Evolutionary conservation across 2,797 vertebrate genomes (phyloP), one percentile per base, ranked within the genome.

Genomic region (Sebastes minor): DNA sequence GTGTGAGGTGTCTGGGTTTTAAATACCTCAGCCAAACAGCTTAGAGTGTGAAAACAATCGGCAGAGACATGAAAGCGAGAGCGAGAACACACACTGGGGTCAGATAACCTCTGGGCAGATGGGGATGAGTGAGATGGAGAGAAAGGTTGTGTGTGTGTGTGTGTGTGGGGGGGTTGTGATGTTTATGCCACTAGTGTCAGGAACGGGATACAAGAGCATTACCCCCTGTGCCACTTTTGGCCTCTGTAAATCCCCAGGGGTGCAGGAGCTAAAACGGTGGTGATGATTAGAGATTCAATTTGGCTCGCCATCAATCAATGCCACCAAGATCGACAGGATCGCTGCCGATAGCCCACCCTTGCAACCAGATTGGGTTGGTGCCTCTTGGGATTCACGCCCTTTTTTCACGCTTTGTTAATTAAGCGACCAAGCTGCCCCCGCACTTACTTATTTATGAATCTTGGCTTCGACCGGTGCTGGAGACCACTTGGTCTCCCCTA

Each of bases 221-320:
- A 80, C 76, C 90, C 84, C 35, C 78, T 83, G 60, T 83, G 83
- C 89, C 89, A 91, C 73, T 86, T 89, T 85, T 91, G 88, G 90
- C 92, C 91, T 85, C 77, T 83, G 67, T 62, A 78, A 85, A 86
- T 82, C 82, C 91, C 94, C 84, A 71, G 25, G 57, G 90, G 90
- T 87, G 82, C 63, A 60, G 84, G 55, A 90, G 85, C 93, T 94
- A 92, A 95, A 94, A 94, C 90, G 89, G 74, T 89, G 82, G 89
- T 82, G 91, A 95, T 96, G 95, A 96, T 95, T 95, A 93, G 92
- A 88, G 85, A 95, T 95, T 96, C 94, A 95, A 95, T 96, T 96
- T 95, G 92, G 92, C 91, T 78, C 67, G 81, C 94, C 88, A 90
- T 95, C 94, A 94, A 94, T 96, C 95, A 95, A 93, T 94, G 91